Evolutionary conservation across 1,140 invertebrate species (phyloP), one percentile per base, ranked within the genome.

Genomic region (Cydia strobilella): DNA sequence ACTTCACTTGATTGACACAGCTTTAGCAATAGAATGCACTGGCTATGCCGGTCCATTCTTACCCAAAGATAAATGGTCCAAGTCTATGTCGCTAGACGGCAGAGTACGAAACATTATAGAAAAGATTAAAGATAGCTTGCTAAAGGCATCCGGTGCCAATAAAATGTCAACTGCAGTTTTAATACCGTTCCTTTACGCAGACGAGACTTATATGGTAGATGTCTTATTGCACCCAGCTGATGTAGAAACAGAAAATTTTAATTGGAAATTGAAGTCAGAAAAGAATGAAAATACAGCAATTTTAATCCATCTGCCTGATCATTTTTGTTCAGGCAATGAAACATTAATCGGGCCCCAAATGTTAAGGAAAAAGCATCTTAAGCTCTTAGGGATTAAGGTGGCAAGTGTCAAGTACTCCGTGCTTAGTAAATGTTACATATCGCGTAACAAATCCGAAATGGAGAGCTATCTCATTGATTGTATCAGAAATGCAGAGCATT

Each of bases 241-340:
- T 20, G 83, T 89, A 6, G 81, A 80, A 1, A 87, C 79, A 35
- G 85, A 91, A 51, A 89, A 89, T 45, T 88, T 93, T 15, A 88
- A 91, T 71, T 93, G 94, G 82, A 93, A 92, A 80, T 78, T 85
- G 4, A 82, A 89, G 45, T 79, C 80, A 4, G 81, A 81, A 63
- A 88, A 83, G 80, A 93, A 94, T 84, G 75, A 90, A 25, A 93
- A 91, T 79, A 93, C 91, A 48, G 95, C 94, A 3, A 79, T 96
- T 75, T 85, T 96, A 31, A 94, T 96, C 72, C 93, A 96, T 86
- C 85, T 96, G 25, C 95, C 95, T 18, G 95, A 96, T 79, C 94
- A 96, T 88, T 96, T 94, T 86, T 95, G 94, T 84, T 90, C 90
- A 54, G 92, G 94, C 73, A 91, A 87, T 65, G 85, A 90, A 51